Conservation (phyloP, 2,113 vertebrate genomes). For the Caranx ignobilis region DNA sequence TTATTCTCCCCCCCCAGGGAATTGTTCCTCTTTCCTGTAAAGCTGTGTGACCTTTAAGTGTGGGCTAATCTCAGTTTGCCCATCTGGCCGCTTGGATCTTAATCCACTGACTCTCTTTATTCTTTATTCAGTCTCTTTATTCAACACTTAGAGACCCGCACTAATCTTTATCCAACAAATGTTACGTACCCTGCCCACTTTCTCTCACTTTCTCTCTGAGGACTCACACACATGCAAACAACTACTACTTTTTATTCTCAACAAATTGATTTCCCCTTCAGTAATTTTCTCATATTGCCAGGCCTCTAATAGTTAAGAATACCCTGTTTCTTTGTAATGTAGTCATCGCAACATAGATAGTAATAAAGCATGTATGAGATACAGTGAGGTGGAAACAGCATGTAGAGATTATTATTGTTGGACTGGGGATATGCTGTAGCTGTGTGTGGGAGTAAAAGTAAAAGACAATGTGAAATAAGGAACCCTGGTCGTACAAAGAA, state of each 20-base stretch:
- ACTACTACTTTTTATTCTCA: not conserved
- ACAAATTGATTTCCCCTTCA: slow-evolving; percentile 24
- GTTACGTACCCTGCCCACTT: slow-evolving; percentile 33
- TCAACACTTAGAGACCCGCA: slow-evolving; percentile 55
- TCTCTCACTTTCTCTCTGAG: not conserved
- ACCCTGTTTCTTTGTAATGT: not conserved
- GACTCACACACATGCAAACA: slow-evolving; percentile 16
- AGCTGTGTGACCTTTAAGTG: slow-evolving; percentile 68
- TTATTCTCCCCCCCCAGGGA: slow-evolving; percentile 34
- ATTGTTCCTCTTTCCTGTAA: slow-evolving; percentile 48
- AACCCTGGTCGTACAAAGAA: not conserved
- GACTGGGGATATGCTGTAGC: not conserved
- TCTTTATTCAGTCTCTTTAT: slow-evolving; percentile 73
- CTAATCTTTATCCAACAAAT: slow-evolving; percentile 65
- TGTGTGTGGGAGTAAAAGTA: slow-evolving; percentile 6
- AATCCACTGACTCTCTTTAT: slow-evolving; percentile 75
- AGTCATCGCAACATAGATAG: slow-evolving; percentile 16
- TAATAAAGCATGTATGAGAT: slow-evolving; percentile 14
- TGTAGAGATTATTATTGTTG: slow-evolving; percentile 16
- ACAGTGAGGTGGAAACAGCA: slow-evolving; percentile 16
- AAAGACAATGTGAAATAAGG: slow-evolving; percentile 27
- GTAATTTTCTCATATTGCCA: slow-evolving; percentile 20
- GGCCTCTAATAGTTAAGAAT: slow-evolving; percentile 11
- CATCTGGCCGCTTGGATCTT: slow-evolving; percentile 62
- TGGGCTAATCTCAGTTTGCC: slow-evolving; percentile 66